Base-by-base conservation (phyloP, 1,140 invertebrate species). In the Epicauta chinensis region DNA sequence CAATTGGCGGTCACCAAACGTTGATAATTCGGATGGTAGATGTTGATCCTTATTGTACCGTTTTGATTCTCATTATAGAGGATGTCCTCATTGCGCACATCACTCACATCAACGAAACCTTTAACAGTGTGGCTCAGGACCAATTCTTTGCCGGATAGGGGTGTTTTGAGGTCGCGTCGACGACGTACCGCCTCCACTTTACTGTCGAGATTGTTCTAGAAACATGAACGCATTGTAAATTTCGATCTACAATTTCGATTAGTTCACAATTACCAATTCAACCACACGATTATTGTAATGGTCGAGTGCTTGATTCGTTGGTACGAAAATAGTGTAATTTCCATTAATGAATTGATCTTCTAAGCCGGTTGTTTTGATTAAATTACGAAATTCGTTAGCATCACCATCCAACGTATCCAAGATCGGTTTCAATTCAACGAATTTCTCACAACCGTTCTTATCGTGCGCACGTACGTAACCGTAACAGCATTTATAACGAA, bases 41-140 rank as follows among this genome's bases (percentile, higher is more conserved):
- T 81, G 84, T 84, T 84, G 55, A 83, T 76, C 39, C 81, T 71
- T 44, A 82, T 77, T 31, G 71, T 72, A 46, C 75, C 74, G 45
- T 75, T 71, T 3, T 73, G 62, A 53, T 76, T 72, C 45, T 73
- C 68, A 34, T 75, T 79, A 29, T 67, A 57, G 17, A 75, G 48
- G n/a, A 75, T 48, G 47, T 75, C 63, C 57, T 76, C 75, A 45
- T 75, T 76, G 13, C 57, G 56, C 2, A 75, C 51, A 51, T 77
- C 74, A 44, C 71, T 67, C 31, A 77, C 54, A 35, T 71, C 67
- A 17, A 75, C 53, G 49, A 75, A 73, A 16, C 72, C 75, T 13
- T 67, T 55, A 4, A 73, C 71, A 1, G 72, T 67, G 46, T 77
- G 75, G 40, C 72, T 70, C 16, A 73, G 61, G 39, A 71, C 67